Evolutionary conservation across 2,797 vertebrate species (phyloP).

Genomic region (Enteromius argenteus): DNA sequence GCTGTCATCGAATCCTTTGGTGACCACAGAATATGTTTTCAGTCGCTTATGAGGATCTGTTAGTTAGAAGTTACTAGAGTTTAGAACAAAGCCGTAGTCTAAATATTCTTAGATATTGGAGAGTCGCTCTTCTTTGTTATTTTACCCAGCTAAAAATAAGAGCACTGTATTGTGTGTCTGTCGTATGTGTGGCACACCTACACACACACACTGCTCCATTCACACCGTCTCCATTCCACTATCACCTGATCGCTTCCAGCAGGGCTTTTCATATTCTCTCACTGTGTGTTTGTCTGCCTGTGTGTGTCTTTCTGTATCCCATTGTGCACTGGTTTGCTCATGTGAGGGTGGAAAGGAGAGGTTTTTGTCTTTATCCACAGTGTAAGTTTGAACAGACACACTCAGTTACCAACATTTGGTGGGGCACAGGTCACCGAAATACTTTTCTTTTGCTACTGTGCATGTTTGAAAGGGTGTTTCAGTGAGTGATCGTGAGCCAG

Average conservation of each 20-base stretch:
- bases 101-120: not conserved
- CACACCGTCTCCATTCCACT: not conserved
- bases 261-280: slow-evolving; percentile 17
- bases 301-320: not conserved
- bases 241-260: slow-evolving; percentile 11
- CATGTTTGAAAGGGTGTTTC: not conserved
- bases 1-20: not conserved
- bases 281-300: not conserved
- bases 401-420: not conserved
- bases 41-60: not conserved
- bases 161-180: slow-evolving; percentile 5
- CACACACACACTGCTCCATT: slow-evolving; percentile 7
- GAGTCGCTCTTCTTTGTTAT: not conserved
- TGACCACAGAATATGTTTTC: not conserved
- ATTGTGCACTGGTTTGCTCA: slow-evolving; percentile 40
- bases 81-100: slow-evolving; percentile 3
- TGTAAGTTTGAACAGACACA: slow-evolving; percentile 12
- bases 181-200: slow-evolving; percentile 26
- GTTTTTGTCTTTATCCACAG: slow-evolving; percentile 1
- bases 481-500: not conserved
- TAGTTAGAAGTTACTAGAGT: not conserved
- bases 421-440: not conserved
- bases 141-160: slow-evolving; percentile 23
- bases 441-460: not conserved
- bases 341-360: slow-evolving; percentile 11